Conservation (phyloP, 2,113 vertebrate species). For the Condylura cristata region DNA sequence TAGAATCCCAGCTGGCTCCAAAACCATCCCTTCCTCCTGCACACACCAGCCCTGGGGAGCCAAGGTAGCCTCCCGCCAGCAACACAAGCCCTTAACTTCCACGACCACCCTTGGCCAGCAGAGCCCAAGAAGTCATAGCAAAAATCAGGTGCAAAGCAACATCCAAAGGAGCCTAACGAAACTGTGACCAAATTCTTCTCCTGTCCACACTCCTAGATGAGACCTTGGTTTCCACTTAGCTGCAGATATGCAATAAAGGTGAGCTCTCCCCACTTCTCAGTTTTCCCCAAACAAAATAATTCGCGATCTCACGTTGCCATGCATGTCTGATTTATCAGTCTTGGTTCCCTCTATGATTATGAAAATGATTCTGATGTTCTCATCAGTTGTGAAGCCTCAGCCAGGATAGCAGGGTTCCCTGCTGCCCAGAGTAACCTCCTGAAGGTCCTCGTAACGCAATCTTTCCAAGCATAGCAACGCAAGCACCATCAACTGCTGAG, state of each 20-base stretch:
- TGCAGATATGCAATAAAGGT: background rate
- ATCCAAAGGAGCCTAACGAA: background rate
- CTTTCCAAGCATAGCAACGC: background rate
- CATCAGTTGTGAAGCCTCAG: background rate
- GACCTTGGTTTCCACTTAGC: background rate
- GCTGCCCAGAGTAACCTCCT: background rate
- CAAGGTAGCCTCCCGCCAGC: accelerated
- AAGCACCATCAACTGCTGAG: background rate
- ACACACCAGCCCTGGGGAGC: no score
- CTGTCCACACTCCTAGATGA: background rate
- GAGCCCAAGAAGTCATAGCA: background rate
- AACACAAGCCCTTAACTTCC: background rate
- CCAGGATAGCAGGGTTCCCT: background rate
- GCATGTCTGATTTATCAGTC: background rate
- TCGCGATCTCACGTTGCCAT: background rate
- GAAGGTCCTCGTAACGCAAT: background rate
- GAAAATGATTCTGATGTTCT: background rate
- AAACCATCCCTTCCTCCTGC: background rate
- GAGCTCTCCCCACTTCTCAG: background rate
- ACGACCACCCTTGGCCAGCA: background rate
- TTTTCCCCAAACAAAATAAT: background rate
- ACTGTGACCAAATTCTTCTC: background rate
- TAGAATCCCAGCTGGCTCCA: background rate
- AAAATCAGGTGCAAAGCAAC: background rate
- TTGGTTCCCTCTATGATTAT: background rate